Conservation (phyloP, 2,113 vertebrate species). For the Casuarius casuarius region DNA sequence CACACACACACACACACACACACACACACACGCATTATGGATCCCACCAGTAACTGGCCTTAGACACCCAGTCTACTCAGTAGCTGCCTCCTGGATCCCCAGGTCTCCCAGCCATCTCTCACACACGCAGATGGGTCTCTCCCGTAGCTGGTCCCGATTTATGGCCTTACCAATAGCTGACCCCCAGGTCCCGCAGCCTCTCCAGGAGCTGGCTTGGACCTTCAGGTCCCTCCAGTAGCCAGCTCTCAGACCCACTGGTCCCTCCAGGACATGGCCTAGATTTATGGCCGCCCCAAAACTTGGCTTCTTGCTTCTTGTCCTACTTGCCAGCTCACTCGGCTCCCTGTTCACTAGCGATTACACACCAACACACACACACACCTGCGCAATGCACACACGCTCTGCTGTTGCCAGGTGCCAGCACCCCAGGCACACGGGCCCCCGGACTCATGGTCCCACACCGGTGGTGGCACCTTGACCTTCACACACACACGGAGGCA, state of each 20-base stretch:
- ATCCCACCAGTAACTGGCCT: background rate
- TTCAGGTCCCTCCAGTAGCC: background rate
- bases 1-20: fast-evolving
- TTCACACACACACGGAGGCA: background rate
- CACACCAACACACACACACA: no score
- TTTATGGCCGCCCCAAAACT: background rate
- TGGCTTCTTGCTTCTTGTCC: background rate
- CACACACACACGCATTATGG: fast-evolving
- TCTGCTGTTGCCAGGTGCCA: background rate
- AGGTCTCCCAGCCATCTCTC: background rate
- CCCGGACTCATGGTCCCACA: background rate
- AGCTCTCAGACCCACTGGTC: background rate
- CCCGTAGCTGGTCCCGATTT: background rate
- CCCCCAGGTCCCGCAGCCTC: background rate
- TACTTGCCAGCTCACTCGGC: background rate
- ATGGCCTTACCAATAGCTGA: background rate
- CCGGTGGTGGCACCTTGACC: background rate
- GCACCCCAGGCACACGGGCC: background rate
- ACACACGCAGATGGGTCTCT: fast-evolving
- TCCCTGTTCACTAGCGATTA: background rate
- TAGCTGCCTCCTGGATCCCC: background rate
- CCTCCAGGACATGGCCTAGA: background rate
- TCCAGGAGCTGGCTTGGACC: background rate
- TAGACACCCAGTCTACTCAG: background rate
- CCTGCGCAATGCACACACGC: fast-evolving